Evolutionary conservation across 1,140 invertebrate genomes (phyloP).

Genomic region (Lepidurus apus): DNA sequence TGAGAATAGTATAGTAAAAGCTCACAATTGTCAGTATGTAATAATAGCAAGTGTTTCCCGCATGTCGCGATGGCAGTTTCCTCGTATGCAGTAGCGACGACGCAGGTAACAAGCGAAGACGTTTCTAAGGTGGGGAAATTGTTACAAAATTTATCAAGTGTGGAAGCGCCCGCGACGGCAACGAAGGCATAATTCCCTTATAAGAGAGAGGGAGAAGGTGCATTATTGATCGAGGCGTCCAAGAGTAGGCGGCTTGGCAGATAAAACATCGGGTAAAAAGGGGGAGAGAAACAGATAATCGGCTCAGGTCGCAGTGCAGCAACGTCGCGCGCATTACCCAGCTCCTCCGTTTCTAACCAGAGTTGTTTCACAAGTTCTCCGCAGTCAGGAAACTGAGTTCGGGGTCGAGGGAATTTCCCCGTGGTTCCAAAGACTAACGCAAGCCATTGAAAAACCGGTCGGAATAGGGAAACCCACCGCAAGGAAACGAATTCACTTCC

Average conservation of each 20-base stretch:
- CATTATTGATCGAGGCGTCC: slow-evolving; percentile 14
- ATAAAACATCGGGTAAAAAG: neutral
- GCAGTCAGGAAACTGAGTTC: neutral
- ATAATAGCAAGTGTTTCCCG: no score
- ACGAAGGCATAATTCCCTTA: neutral
- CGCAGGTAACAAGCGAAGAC: neutral
- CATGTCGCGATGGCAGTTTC: no score
- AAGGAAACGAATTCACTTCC: neutral
- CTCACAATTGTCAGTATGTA: no score
- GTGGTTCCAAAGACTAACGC: neutral
- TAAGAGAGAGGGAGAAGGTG: neutral
- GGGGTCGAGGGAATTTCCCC: neutral
- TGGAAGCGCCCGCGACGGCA: neutral
- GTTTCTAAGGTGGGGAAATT: neutral
- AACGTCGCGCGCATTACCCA: slow-evolving; percentile 3
- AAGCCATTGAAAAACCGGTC: neutral
- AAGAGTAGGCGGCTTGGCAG: neutral
- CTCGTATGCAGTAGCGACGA: no score
- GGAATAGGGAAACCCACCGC: neutral
- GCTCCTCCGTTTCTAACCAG: neutral
- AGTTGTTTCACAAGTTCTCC: neutral
- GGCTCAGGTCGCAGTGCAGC: slow-evolving; percentile 10
- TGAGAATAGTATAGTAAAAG: no score
- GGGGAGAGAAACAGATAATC: neutral
- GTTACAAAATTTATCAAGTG: neutral